Conservation (phyloP, 2,113 vertebrate species). For the Xiphias gladius region DNA sequence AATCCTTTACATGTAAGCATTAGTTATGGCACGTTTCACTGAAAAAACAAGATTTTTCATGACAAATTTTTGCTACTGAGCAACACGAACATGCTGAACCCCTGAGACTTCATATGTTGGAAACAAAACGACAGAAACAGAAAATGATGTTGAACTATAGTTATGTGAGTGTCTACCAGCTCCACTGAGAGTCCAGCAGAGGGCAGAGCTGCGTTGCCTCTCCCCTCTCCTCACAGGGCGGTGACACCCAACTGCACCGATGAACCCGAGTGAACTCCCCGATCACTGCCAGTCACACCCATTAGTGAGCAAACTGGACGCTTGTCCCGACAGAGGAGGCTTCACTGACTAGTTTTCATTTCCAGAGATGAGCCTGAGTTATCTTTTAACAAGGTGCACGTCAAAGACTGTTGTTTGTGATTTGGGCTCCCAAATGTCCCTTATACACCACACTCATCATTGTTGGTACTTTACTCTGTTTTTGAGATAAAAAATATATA, state of each 20-base stretch:
- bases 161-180: background rate
- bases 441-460: background rate
- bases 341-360: background rate
- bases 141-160: too few relatives aligned
- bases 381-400: background rate
- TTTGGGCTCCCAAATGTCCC: background rate
- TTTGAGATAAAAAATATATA: background rate
- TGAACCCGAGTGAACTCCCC: background rate
- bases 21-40: background rate
- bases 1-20: background rate
- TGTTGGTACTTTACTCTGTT: background rate
- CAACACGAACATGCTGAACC: background rate
- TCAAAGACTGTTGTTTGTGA: background rate
- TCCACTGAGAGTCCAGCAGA: slow-evolving; percentile 29
- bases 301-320: background rate
- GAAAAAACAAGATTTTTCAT: background rate
- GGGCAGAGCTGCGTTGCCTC: slow-evolving; percentile 21
- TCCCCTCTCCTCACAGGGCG: background rate
- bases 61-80: background rate
- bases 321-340: background rate
- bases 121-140: background rate
- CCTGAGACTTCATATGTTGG: background rate
- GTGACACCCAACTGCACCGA: background rate
- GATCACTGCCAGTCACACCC: background rate
- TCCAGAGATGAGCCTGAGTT: background rate